Evolutionary conservation across 1,140 invertebrate species (phyloP), one percentile per base, ranked within the genome.

Genomic region (Carcinoscorpius rotundicauda): DNA sequence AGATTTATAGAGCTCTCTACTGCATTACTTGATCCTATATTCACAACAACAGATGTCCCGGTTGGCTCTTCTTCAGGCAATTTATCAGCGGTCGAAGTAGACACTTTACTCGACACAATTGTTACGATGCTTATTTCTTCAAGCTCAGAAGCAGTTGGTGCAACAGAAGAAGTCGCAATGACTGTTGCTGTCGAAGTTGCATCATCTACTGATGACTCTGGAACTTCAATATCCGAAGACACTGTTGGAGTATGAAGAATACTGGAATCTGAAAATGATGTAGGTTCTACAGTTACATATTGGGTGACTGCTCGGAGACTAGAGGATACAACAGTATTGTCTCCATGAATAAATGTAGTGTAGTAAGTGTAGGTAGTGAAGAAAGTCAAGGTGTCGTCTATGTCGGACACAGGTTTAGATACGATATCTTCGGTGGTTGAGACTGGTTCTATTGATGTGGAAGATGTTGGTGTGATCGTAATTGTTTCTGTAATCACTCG

Each of bases 331-430:
- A 67, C 64, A 10, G 69, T 69, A 51, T 68, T 68, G 4, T 64
- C 66, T 50, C 69, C 71, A 60, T 66, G 61, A 57, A 72, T 69
- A 6, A 71, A 62, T 6, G 72, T 72, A 10, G 70, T 72, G 51
- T 67, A 73, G 53, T 68, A 72, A 1, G 72, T 73, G 55, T 72
- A 71, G 3, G 72, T 73, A 3, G 68, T 71, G 52, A 66, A 70
- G 11, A 71, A 69, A 6, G 72, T 73, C 6, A 68, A 50, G 10
- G 55, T 10, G 11, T 10, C 3, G 55, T 57, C 55, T 3, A 10
- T 11, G 11, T 11, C 11, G 55, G 10, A 10, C 55, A 57, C 11
- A 11, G 29, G 29, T 29, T 29, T 29, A 1, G 29, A 29, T 6
- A 8, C 6, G n/a, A 55, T n/a, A 6, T 8, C n/a, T 55, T 55